phyloP scores from a whole-genome alignment of 2,113 vertebrate genomes.

The Amphilophus citrinellus region DNA sequence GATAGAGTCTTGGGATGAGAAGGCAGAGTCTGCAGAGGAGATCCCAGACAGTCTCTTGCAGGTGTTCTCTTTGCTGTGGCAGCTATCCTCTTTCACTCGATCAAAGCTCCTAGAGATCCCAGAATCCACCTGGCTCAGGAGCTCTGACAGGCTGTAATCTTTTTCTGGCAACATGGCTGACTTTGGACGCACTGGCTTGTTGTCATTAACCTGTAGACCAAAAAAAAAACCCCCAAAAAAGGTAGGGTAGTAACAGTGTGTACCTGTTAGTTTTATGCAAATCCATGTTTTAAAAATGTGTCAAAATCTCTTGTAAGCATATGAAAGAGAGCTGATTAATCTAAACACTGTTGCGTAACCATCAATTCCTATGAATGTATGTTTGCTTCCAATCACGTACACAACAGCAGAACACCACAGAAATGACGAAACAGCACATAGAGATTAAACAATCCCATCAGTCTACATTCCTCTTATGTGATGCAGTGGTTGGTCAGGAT shows the following conservation, averaged over 20 bases:
- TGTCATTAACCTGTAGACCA: slow-evolving; percentile 65
- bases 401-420: neutral
- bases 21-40: slow-evolving; percentile 96
- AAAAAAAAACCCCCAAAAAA: neutral
- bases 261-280: neutral
- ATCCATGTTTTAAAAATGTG: neutral
- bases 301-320: neutral
- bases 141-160: slow-evolving; percentile 92
- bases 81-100: slow-evolving; percentile 88
- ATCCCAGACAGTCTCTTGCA: slow-evolving; percentile 94
- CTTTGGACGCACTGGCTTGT: slow-evolving; percentile 77
- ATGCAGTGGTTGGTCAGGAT: slow-evolving; percentile 48
- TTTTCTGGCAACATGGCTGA: slow-evolving; percentile 88
- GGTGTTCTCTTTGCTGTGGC: slow-evolving; percentile 86
- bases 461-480: slow-evolving; percentile 67
- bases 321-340: neutral
- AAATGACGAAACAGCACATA: slow-evolving; percentile 27
- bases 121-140: slow-evolving; percentile 94
- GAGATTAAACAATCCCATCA: slow-evolving; percentile 46
- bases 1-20: slow-evolving; percentile 96
- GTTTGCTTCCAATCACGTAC: slow-evolving; percentile 38
- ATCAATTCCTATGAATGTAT: neutral
- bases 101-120: slow-evolving; percentile 91
- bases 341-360: neutral
- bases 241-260: neutral